Evolutionary conservation across 1,140 invertebrate species (phyloP), one percentile per base, ranked within the genome.

Genomic region (Lepidotrigona ventralis): DNA sequence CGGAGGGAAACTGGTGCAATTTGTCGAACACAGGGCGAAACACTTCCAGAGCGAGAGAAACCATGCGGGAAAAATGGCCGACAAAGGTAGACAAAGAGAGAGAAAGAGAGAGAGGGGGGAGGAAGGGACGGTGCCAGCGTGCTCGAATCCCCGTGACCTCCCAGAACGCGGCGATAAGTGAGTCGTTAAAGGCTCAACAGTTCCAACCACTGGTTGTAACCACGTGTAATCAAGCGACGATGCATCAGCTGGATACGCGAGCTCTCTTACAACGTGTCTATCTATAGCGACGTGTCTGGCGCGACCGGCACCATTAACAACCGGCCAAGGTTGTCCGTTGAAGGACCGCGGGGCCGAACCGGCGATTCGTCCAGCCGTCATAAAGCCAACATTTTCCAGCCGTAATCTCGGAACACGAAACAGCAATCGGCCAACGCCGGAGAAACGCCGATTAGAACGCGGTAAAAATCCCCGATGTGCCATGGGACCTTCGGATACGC

Each of bases 331-430:
- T 81, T 74, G 33, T n/a, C 17, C 33, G 58, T 29, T 29, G 64
- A 84, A 51, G 81, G 53, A 58, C 63, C 54, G 46, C 46, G 53
- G 60, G 33, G n/a, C 39, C 53, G 21, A 53, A 85, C 79, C 76
- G 33, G 11, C 68, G 85, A 79, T 79, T 72, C 69, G 76, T 81
- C 75, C 79, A 70, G 58, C 81, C 76, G 85, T 89, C 79, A 83
- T 87, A 89, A 89, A 89, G 66, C 80, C 80, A 70, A 69, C 80
- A 81, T 88, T 89, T 84, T 80, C 75, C 79, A 51, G 51, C 21
- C 66, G 73, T 83, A 90, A 88, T 90, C 86, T 85, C 79, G 69
- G 76, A 86, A 89, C 89, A 88, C 80, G 82, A 75, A 90, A 91
- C 69, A 51, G 86, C 86, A 90, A 87, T 89, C 85, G 81, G 46